Evolutionary conservation across 2,888 invertebrate genomes (phyloP).

Genomic region (Caenorhabditis sinica): DNA sequence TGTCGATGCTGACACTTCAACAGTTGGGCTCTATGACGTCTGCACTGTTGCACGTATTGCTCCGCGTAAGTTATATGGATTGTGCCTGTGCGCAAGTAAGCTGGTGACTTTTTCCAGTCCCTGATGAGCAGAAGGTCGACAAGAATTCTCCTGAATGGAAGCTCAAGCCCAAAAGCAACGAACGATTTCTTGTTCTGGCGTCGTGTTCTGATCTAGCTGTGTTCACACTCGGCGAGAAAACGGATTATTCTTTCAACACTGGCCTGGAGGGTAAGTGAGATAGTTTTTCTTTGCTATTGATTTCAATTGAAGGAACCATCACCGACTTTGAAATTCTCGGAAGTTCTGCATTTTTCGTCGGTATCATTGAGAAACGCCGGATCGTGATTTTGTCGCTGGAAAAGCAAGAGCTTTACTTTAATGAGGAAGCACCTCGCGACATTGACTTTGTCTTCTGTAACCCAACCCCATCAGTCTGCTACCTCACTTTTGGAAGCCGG

Average conservation of each 20-base stretch:
- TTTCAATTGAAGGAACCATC: conserved; percentile 33
- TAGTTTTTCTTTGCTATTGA: neutral
- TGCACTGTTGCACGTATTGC: conserved; percentile 42
- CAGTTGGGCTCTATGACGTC: conserved; percentile 56
- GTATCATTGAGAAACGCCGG: conserved; percentile 27
- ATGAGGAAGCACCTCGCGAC: conserved; percentile 25
- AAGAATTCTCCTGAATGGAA: conserved; percentile 40
- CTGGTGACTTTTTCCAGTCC: conserved; percentile 12
- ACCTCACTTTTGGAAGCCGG: conserved; percentile 47
- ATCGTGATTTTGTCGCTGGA: conserved; percentile 53
- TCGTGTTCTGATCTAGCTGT: conserved; percentile 53
- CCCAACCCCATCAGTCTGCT: conserved; percentile 27
- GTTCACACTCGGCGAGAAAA: conserved; percentile 44
- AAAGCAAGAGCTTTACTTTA: conserved; percentile 45
- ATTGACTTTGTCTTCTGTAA: conserved; percentile 52
- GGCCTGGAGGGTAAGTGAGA: conserved; percentile 7
- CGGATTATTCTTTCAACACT: conserved; percentile 44
- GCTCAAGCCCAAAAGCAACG: conserved; percentile 58
- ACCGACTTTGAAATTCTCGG: conserved; percentile 59
- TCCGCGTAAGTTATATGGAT: conserved; percentile 25
- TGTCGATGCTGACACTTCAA: conserved; percentile 31
- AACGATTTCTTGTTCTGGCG: conserved; percentile 56
- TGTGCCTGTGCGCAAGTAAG: neutral
- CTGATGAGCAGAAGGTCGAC: neutral
- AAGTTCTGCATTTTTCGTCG: conserved; percentile 48